Evolutionary conservation across 2,113 vertebrate species (phyloP).

Genomic region (Cariama cristata): DNA sequence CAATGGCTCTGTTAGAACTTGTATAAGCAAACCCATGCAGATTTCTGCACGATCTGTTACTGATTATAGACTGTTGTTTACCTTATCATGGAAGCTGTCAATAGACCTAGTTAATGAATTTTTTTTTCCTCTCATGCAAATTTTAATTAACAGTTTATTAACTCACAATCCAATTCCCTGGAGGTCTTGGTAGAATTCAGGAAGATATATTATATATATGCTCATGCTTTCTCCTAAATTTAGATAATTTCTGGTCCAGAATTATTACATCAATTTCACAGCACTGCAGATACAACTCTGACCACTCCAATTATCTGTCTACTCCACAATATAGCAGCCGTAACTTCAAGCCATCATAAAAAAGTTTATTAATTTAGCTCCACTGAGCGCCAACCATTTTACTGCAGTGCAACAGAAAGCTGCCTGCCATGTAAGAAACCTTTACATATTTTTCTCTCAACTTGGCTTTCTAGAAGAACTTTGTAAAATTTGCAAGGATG

Average conservation of each 20-base stretch:
- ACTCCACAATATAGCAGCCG: background rate
- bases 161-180: background rate
- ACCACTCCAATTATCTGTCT: slow-evolving; percentile 39
- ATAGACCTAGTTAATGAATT: slow-evolving; percentile 25
- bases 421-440: background rate
- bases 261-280: slow-evolving; percentile 33
- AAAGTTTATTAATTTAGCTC: slow-evolving; percentile 61
- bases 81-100: slow-evolving; percentile 49
- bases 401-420: background rate
- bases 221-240: slow-evolving; percentile 12
- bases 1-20: background rate
- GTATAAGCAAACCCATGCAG: background rate
- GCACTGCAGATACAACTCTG: background rate
- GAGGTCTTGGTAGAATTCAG: background rate
- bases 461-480: background rate
- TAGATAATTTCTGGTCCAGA: slow-evolving; percentile 20
- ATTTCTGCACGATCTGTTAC: slow-evolving; percentile 1
- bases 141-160: slow-evolving; percentile 63
- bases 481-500: background rate
- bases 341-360: slow-evolving; percentile 28
- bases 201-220: background rate
- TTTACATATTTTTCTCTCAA: background rate
- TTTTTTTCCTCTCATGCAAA: background rate
- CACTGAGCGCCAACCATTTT: background rate
- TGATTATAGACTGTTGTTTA: slow-evolving; percentile 35